These are phyloP conservation scores for Saturnia japonica DNA, from an alignment of 2,888 invertebrate genomes.

Conservation along the genomic window DNA sequence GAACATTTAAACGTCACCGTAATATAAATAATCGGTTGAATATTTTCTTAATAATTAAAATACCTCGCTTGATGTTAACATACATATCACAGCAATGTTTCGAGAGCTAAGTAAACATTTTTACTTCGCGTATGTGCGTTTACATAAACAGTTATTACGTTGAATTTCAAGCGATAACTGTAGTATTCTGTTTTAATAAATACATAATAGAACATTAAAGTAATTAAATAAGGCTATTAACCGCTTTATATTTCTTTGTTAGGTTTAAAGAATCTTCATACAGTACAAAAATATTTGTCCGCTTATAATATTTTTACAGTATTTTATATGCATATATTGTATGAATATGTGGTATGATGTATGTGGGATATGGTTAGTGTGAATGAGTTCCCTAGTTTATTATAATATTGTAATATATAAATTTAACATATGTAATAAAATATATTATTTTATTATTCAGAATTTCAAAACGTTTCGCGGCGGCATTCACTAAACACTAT, in stretches of 20 bases:
- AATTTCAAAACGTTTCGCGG: neutral
- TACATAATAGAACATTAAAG: neutral
- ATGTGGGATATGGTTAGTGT: neutral
- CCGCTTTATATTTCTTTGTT: too few species aligned
- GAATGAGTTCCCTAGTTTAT: neutral
- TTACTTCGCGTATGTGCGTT: slow-evolving; percentile 25
- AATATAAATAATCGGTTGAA: neutral
- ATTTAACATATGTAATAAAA: neutral
- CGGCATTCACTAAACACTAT: neutral
- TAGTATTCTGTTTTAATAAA: neutral
- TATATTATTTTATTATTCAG: neutral
- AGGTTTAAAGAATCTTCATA: too few species aligned
- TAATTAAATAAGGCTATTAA: neutral
- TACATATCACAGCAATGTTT: slow-evolving; percentile 40
- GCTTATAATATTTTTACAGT: neutral
- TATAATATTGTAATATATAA: neutral
- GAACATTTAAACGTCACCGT: neutral
- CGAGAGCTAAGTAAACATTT: slow-evolving; percentile 64
- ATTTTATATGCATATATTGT: neutral
- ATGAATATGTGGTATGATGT: neutral
- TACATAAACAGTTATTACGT: slow-evolving; percentile 3
- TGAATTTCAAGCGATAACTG: neutral
- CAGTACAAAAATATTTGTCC: neutral
- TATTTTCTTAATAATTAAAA: neutral
- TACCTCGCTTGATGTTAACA: slow-evolving; percentile 40